Base-by-base conservation (phyloP, 2,888 invertebrate species). In the Ethmia dodecea region DNA sequence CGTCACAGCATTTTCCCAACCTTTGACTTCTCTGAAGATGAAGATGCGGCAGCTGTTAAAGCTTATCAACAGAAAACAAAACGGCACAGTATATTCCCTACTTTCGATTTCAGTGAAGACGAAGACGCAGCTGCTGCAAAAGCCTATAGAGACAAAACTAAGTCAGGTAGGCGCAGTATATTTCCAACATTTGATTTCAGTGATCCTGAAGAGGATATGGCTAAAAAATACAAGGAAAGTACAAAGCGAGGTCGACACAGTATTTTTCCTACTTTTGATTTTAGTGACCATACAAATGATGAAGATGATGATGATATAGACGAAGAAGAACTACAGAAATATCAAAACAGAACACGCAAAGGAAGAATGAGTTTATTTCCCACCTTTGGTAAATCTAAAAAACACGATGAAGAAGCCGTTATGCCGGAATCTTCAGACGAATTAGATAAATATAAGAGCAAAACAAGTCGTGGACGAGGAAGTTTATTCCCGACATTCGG, bases 351-450 rank as follows among this genome's bases (percentile, higher is more conserved):
- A 49, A 83, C 83, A 5, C 73, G 74, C 43, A 79, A 73, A 53
- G 83, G 83, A 13, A 65, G 83, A 8, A 52, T 79, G 4, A 84
- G 84, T 44, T 47, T 83, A 28, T 81, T 84, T 36, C 83, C 83
- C 24, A 76, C 83, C 13, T 84, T 83, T 52, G 80, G 81, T 3
- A 77, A 63, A 35, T 58, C 69, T 14, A 74, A 75, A 46, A 73
- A 71, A 44, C 59, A 54, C 15, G 83, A 84, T 31, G 81, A 67
- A 10, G 67, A 84, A 28, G 71, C 74, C 22, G 56, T 71, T 14
- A 59, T 84, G 53, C 83, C 84, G 1, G 84, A 84, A 52, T 78
- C 75, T 51, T 80, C 83, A 11, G 84, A 83, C 34, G 86, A 86
- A 52, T 57, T 84, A 14, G 73, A 77, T 1, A 69, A 75, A 36